A percentile compares a stretch with the other conserved stretches of the same genome.
Evolutionary conservation across 2,888 invertebrate species (phyloP).

Genomic region (Entomobrya multifasciata): DNA sequence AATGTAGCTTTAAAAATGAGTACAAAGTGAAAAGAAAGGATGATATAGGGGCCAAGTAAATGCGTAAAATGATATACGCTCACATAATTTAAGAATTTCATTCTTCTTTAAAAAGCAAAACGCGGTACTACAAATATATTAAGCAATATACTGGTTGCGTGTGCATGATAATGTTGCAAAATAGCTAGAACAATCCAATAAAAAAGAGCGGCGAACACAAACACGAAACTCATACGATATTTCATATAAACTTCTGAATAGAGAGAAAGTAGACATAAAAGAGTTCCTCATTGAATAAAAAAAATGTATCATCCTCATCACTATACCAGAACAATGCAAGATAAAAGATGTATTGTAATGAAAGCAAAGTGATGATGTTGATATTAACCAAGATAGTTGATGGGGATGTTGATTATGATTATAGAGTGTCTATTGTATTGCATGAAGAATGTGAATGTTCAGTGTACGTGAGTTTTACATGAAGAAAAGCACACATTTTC

Average conservation of each 20-base stretch:
- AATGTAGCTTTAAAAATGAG: slow-evolving; percentile 13
- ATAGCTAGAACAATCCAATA: slow-evolving; percentile 6
- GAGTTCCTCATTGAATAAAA: too few relatives aligned
- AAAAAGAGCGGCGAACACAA: not conserved
- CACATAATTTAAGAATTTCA: slow-evolving; percentile 31
- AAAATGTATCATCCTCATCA: not conserved
- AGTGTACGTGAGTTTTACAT: too few relatives aligned
- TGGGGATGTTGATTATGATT: slow-evolving; percentile 47
- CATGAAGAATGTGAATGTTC: not conserved
- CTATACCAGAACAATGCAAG: not conserved
- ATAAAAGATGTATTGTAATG: slow-evolving; percentile 13
- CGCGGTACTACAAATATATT: not conserved
- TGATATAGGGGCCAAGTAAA: slow-evolving; percentile 18
- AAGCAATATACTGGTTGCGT: slow-evolving; percentile 7
- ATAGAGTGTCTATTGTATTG: slow-evolving; percentile 1
- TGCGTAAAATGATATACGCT: slow-evolving; percentile 40
- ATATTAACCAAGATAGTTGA: not conserved
- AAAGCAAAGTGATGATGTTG: slow-evolving; percentile 28
- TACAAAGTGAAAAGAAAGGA: slow-evolving; percentile 44
- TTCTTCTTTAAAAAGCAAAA: not conserved
- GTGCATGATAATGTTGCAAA: slow-evolving; percentile 42
- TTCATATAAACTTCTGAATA: too few relatives aligned
- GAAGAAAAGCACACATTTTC: too few relatives aligned
- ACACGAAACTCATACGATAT: too few relatives aligned
- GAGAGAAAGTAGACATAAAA: too few relatives aligned